Conservation (phyloP, 2,113 vertebrate species). For the Gopherus evgoodei region DNA sequence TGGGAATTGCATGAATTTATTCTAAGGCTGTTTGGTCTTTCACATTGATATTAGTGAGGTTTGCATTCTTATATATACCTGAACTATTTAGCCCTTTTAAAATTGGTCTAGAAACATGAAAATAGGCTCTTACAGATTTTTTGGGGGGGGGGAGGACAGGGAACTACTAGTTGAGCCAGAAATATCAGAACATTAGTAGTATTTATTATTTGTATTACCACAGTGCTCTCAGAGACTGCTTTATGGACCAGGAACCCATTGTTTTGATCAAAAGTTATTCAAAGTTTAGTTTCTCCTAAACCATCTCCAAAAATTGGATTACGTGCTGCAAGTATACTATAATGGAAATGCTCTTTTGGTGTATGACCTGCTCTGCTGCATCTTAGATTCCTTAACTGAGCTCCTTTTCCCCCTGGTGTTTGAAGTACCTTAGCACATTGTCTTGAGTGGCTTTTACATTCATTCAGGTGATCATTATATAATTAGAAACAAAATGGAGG, state of each 20-base stretch:
- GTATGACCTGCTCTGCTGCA: no score
- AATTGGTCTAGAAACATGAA: background rate
- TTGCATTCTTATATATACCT: background rate
- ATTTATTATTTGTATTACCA: background rate
- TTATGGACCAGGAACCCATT: background rate
- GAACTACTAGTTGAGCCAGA: background rate
- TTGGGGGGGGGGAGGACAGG: no score
- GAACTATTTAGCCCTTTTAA: background rate
- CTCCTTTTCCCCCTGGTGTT: no score
- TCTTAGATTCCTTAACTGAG: no score
- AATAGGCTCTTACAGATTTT: background rate
- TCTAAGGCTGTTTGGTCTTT: background rate
- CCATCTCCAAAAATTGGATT: no score
- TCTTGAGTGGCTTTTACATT: no score
- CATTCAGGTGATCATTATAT: background rate
- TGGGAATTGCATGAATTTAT: accelerated
- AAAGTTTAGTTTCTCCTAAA: no score
- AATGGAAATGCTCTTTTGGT: no score
- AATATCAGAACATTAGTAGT: background rate
- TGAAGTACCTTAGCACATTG: no score
- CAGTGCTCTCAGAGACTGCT: background rate
- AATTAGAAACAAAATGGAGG: no score
- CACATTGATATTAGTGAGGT: background rate
- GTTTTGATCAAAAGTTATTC: no score
- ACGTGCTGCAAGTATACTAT: no score